These are phyloP conservation scores for Dyspetes luteomarginatus DNA, from an alignment of 2,888 invertebrate species.

Conservation along the genomic window DNA sequence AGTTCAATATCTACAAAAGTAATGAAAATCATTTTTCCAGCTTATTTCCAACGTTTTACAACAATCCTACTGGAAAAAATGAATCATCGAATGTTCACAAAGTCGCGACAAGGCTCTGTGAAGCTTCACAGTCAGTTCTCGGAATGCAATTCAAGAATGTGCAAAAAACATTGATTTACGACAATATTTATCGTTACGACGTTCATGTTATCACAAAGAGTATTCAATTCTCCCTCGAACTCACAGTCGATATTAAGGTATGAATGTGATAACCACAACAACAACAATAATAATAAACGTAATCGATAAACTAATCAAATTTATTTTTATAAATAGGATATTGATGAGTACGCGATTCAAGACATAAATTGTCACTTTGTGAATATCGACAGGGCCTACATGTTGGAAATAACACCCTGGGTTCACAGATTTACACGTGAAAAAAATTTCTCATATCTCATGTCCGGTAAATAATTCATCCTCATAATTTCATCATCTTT, in stretches of 20 bases:
- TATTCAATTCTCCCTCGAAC: slow-evolving; percentile 64
- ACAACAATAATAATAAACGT: background rate
- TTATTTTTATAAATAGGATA: slow-evolving; percentile 39
- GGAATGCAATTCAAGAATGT: slow-evolving; percentile 71
- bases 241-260: slow-evolving; percentile 71
- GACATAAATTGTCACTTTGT: slow-evolving; percentile 70
- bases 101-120: slow-evolving; percentile 44
- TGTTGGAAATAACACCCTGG: slow-evolving; percentile 73
- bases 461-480: slow-evolving; percentile 68
- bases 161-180: slow-evolving; percentile 69
- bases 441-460: slow-evolving; percentile 71
- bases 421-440: slow-evolving; percentile 61
- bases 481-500: background rate
- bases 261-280: background rate
- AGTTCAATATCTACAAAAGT: background rate
- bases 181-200: slow-evolving; percentile 68
- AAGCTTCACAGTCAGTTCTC: slow-evolving; percentile 56
- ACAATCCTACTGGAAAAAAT: background rate
- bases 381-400: slow-evolving; percentile 61
- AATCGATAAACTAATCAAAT: too few relatives aligned
- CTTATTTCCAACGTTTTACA: background rate
- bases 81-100: background rate
- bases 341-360: slow-evolving; percentile 56
- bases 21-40: slow-evolving; percentile 6
- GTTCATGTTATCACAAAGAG: slow-evolving; percentile 65